phyloP scores from a whole-genome alignment of 2,113 vertebrate genomes.

The Apteryx mantelli region DNA sequence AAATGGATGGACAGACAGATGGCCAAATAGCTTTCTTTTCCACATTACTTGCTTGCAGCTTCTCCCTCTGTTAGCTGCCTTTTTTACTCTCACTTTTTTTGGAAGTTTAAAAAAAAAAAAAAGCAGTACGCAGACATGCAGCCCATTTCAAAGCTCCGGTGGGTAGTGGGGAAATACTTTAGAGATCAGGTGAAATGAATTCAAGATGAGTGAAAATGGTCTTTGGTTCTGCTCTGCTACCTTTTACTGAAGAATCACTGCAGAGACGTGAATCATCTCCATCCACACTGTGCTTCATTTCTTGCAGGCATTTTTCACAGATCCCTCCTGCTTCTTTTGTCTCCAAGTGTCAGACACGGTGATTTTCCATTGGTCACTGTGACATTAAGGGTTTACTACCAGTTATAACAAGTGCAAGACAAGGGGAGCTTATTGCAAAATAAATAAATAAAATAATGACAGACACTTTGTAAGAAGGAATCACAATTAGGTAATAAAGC shows the following conservation, averaged over 20 bases:
- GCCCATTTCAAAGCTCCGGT: constrained; percentile 21
- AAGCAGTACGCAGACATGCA: neutral
- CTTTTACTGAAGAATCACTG: constrained; percentile 64
- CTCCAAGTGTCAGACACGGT: neutral
- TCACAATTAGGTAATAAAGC: constrained; percentile 24
- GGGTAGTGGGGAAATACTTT: constrained; percentile 35
- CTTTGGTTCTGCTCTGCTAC: constrained; percentile 69
- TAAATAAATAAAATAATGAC: neutral
- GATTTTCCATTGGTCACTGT: neutral
- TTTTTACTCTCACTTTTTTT: neutral
- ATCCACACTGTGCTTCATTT: neutral
- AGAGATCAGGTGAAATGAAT: constrained; percentile 64
- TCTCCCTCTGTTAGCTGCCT: neutral
- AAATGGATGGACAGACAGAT: neutral
- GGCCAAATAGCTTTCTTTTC: neutral
- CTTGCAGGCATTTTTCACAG: constrained; percentile 59
- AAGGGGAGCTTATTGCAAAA: neutral
- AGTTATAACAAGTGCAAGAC: neutral
- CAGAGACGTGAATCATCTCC: constrained; percentile 54
- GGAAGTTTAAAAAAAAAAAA: neutral
- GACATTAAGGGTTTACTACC: neutral
- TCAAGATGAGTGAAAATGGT: constrained; percentile 60
- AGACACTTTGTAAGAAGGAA: neutral
- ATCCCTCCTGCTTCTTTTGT: constrained; percentile 34
- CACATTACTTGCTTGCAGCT: neutral